These are phyloP conservation scores for Dasyprocta punctata DNA, from an alignment of 2,113 vertebrate species.

Conservation along the genomic window DNA sequence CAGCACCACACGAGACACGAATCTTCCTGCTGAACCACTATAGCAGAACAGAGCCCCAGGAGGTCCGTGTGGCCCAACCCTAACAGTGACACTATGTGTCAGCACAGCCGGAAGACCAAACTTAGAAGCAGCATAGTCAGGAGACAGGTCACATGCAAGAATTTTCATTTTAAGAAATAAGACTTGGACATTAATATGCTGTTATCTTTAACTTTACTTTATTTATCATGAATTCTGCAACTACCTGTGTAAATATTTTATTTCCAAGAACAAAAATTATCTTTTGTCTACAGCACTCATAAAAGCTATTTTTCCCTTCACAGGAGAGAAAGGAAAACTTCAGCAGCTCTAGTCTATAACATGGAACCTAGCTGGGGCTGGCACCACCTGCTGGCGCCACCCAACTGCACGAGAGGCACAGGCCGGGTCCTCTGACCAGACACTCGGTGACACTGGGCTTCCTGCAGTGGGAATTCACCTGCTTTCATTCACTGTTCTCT, in stretches of 20 bases:
- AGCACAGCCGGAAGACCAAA: not conserved
- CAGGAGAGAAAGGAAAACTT: not conserved
- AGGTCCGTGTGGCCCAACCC: not conserved
- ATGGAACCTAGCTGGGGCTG: not conserved
- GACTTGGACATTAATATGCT: not conserved
- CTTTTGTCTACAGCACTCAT: constrained; percentile 2
- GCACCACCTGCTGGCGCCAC: not conserved
- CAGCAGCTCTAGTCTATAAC: not conserved
- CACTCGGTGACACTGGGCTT: too few relatives aligned
- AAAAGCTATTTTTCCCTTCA: constrained; percentile 36
- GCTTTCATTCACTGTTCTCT: not conserved
- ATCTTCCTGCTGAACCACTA: not conserved
- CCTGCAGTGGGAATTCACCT: too few relatives aligned
- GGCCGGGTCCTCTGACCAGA: too few relatives aligned
- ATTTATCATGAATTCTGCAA: constrained; percentile 35
- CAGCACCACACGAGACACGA: not conserved
- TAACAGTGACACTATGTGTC: not conserved
- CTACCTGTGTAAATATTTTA: constrained; percentile 9
- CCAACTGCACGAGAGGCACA: not conserved
- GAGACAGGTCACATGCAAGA: not conserved
- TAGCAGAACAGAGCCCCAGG: not conserved
- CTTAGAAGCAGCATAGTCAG: not conserved
- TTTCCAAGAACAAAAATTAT: constrained; percentile 55
- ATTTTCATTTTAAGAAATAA: constrained; percentile 1
- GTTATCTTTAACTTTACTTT: constrained; percentile 61